Evolutionary conservation across 2,888 invertebrate genomes (phyloP), one percentile per base, ranked within the genome.

Genomic region (Pristionchus japonicus): DNA sequence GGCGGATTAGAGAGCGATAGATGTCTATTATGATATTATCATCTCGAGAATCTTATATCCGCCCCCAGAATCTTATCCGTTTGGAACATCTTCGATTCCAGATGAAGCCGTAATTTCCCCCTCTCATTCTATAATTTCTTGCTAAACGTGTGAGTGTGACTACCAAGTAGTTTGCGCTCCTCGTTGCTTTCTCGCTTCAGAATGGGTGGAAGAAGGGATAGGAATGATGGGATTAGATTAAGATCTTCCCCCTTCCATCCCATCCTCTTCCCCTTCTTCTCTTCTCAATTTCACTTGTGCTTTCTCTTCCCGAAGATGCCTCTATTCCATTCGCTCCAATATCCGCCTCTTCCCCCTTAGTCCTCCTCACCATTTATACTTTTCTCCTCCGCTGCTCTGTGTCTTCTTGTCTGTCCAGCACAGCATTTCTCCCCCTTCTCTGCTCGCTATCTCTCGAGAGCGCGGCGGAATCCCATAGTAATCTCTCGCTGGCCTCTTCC

Each of bases 221-320:
- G 86, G 74, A 70, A 40, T 37, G 86, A 74, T 49, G 49, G 74
- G 86, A 74, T 49, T 74, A 67, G 74, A 86, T 67, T 49, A 86
- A 67, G 74, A 70, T 86, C 67, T 74, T 86, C 86, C 49, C 87
- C 87, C 88, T 84, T 74, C 27, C 88, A 87, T 88, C 88, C 83
- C 87, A 86, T 27, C 61, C 85, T 83, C 86, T 61, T 40, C 61
- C 52, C 80, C 64, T 57, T 37, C 47, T 82, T 31, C n/a, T 82
- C 57, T 67, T 86, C 61, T 70, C 85, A 37, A 74, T 82, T 40
- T 47, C 34, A 57, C 34, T 52, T 77, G 77, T 87, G 88, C 89
- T 85, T 64, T 80, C 70, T 64, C 77, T 67, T 49, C 80, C n/a
- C 70, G 77, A 77, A 43, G 77, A 77, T 77, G 77, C 77, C 40